These are phyloP conservation scores for Urocitellus parryii DNA, from an alignment of 2,113 vertebrate genomes.

Conservation along the genomic window DNA sequence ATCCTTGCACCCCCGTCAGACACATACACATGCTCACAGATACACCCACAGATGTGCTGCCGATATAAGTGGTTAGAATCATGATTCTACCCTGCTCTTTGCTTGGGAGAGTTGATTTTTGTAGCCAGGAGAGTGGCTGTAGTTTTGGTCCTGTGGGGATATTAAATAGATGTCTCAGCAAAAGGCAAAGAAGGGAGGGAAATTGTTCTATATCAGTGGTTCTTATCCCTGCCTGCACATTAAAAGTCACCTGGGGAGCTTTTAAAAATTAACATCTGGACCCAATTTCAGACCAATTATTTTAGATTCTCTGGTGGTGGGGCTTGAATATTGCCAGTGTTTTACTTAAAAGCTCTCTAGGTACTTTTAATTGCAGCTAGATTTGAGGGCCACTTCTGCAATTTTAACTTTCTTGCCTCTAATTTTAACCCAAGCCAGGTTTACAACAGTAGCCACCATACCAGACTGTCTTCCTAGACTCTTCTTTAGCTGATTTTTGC, in stretches of 20 bases:
- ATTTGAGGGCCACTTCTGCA: background rate
- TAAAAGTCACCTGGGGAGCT: slow-evolving; percentile 34
- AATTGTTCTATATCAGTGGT: background rate
- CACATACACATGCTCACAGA: background rate
- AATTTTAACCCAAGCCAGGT: background rate
- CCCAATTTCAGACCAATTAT: slow-evolving; percentile 65
- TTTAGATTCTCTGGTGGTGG: slow-evolving; percentile 51
- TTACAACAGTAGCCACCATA: background rate
- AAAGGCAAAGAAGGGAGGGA: slow-evolving; percentile 2
- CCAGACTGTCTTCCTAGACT: background rate
- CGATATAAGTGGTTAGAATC: background rate
- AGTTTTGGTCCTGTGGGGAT: background rate
- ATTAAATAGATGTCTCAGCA: slow-evolving; percentile 44
- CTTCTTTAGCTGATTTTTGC: background rate
- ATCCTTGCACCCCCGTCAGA: background rate
- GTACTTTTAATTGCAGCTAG: background rate
- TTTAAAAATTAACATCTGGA: slow-evolving; percentile 70
- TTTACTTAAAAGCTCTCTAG: slow-evolving; percentile 63
- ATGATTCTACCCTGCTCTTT: background rate
- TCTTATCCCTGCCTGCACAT: background rate
- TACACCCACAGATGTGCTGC: background rate
- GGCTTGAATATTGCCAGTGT: slow-evolving; percentile 36
- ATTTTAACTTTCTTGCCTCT: background rate
- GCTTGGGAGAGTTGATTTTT: background rate
- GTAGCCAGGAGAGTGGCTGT: background rate